Base-by-base conservation (phyloP, 2,113 vertebrate species). In the Lamprologus ornatipinnis region DNA sequence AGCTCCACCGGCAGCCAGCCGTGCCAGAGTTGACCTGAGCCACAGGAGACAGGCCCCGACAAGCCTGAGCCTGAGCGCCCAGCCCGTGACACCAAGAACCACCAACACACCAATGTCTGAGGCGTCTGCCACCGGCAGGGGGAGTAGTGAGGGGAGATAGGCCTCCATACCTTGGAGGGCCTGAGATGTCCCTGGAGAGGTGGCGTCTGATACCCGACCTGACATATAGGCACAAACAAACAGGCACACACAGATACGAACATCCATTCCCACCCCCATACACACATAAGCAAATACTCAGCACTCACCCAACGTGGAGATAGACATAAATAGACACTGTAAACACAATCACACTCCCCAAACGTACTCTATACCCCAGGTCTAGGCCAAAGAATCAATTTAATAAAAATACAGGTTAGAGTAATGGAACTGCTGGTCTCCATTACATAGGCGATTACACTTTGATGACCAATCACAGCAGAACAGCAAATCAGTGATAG, bases 131-230 rank as follows among this genome's bases (percentile, higher is more conserved):
- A 57, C 54, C 3, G 1, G 6, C 54, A 57, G 12, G 21, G 54
- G 12, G 1, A 57, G 54, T 26, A 0, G 23, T 5, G 54, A 7
- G 1, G 23, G 6, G 23, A 57, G 23, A 57, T 26, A 8, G 21
- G 23, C 54, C 12, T 57, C 54, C 12, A 26, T 14, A 57, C 0
- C 12, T 1, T 26, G 23, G 4, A 8, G 21, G 54, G 6, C 12
- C 21, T 26, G 21, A 26, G 21, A 57, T 57, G 54, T 57, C 12
- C 21, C 12, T 26, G 1, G 54, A 57, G 54, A 3, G 6, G 21
- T 57, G 1, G 6, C 1, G 2, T 57, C 21, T 8, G 4, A 57
- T 57, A 57, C 4, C 12, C 0, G 0, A 14, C 21, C 0, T 55
- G 53, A 57, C 54, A 55, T 13, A 57, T 1, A 14, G 54, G 0